These are phyloP conservation scores for Piezodorus guildinii DNA, from an alignment of 1,140 invertebrate genomes.

Conservation along the genomic window DNA sequence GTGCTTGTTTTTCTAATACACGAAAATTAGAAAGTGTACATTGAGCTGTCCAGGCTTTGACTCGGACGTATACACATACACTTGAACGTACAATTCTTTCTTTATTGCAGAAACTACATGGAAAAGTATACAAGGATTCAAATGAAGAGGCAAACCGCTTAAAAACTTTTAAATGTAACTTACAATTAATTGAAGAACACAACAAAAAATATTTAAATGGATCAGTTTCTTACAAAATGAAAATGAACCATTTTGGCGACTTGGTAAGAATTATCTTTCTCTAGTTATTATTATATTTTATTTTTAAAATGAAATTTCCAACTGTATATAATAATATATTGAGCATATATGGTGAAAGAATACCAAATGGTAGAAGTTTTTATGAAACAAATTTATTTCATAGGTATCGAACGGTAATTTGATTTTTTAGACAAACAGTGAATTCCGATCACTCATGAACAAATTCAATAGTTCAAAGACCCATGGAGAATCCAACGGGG, in stretches of 20 bases:
- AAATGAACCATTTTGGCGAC: not conserved
- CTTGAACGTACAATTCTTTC: no score
- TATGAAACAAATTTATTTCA: not conserved
- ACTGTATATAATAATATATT: no score
- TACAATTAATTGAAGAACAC: not conserved
- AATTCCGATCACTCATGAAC: not conserved
- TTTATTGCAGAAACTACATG: not conserved
- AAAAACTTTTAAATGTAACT: not conserved
- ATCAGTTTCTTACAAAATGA: not conserved
- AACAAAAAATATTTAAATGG: not conserved
- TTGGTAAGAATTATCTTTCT: not conserved
- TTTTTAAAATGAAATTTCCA: no score
- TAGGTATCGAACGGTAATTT: not conserved
- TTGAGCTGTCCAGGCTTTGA: no score
- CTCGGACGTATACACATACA: no score
- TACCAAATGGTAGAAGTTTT: not conserved
- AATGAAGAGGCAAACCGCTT: not conserved
- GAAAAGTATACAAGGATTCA: not conserved
- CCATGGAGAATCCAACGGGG: not conserved
- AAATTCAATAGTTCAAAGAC: not conserved
- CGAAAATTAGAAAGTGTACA: no score
- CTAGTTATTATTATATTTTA: no score
- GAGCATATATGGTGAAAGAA: no score
- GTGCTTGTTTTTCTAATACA: no score
- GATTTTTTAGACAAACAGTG: not conserved